A percentile compares a stretch with the other conserved stretches of the same genome.
These are phyloP conservation scores for Sphaeridia pumilis DNA, from an alignment of 2,888 invertebrate genomes.

Conservation along the genomic window DNA sequence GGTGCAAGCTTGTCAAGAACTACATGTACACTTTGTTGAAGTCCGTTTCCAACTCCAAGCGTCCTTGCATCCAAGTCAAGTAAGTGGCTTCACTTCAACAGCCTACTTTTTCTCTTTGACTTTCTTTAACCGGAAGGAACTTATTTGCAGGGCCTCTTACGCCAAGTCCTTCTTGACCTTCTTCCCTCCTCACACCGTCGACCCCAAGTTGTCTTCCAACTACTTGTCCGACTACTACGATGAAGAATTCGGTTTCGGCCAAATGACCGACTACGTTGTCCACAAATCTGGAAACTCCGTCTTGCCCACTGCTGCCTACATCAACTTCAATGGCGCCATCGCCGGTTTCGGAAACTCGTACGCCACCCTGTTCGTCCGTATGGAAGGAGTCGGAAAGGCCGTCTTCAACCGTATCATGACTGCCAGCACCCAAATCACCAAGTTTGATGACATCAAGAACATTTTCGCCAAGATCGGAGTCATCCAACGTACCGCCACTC, in stretches of 20 bases:
- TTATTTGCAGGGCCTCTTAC: conserved; percentile 22
- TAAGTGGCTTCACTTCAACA: too few species aligned
- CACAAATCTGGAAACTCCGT: conserved; percentile 32
- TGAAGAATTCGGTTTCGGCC: conserved; percentile 33
- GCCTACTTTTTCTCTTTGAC: too few species aligned
- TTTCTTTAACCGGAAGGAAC: too few species aligned
- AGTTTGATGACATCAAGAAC: conserved; percentile 31
- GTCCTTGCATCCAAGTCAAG: conserved; percentile 23
- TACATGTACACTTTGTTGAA: conserved; percentile 26
- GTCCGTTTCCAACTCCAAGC: conserved; percentile 23
- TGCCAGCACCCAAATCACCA: conserved; percentile 29
- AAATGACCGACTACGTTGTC: conserved; percentile 29
- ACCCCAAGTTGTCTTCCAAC: conserved; percentile 29
- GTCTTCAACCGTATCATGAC: conserved; percentile 29
- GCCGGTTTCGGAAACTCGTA: conserved; percentile 32
- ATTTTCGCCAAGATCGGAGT: conserved; percentile 33
- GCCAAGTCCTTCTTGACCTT: conserved; percentile 27
- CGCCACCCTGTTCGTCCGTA: conserved; percentile 29
- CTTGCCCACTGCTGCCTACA: conserved; percentile 28
- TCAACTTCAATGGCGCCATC: conserved; percentile 31
- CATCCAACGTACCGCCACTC: conserved; percentile 26
- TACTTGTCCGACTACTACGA: conserved; percentile 35
- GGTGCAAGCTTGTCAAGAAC: conserved; percentile 33
- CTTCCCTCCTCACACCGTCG: conserved; percentile 26
- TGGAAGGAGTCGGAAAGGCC: conserved; percentile 34